Evolutionary conservation across 37 sponge, comb jelly and placozoan genomes (phyloP).

Genomic region (Diacarnus erythraeanus): DNA sequence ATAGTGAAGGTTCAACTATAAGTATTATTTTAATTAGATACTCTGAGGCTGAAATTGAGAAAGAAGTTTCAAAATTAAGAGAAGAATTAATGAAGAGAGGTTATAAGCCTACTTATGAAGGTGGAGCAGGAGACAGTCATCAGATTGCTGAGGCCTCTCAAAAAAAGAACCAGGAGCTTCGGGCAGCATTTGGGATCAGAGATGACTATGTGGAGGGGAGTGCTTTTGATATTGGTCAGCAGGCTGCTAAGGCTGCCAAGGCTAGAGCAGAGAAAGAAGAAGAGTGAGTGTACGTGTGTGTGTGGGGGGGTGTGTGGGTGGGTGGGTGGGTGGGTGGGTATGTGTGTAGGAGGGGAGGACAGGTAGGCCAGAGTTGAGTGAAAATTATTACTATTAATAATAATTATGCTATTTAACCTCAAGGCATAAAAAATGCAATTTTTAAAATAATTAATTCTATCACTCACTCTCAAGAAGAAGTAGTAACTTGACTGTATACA

Average conservation of each 20-base stretch:
- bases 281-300: not conserved
- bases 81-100: conserved; percentile 41
- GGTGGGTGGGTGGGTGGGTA: too few relatives aligned
- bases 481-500: too few relatives aligned
- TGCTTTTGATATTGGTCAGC: conserved; percentile 45
- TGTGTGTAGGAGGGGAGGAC: too few relatives aligned
- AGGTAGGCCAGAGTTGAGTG: too few relatives aligned
- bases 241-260: conserved; percentile 24
- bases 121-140: conserved; percentile 54
- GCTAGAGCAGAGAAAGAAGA: conserved; percentile 38
- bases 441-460: too few relatives aligned
- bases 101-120: conserved; percentile 7
- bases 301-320: not conserved
- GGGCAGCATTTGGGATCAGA: conserved; percentile 75
- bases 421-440: too few relatives aligned
- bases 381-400: too few relatives aligned
- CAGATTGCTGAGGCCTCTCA: conserved; percentile 70
- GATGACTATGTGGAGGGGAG: conserved; percentile 79
- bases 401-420: too few relatives aligned
- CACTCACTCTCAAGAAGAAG: too few relatives aligned
- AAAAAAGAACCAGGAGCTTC: conserved; percentile 68
- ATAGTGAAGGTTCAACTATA: too few relatives aligned
- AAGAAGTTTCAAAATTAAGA: conserved; percentile 65
- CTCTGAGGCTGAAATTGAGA: conserved; percentile 79
- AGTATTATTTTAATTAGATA: conserved; percentile 69